A percentile compares a stretch with the other conserved stretches of the same genome.
Evolutionary conservation across 2,888 invertebrate species (phyloP).

Genomic region (Ormyrus thymus): DNA sequence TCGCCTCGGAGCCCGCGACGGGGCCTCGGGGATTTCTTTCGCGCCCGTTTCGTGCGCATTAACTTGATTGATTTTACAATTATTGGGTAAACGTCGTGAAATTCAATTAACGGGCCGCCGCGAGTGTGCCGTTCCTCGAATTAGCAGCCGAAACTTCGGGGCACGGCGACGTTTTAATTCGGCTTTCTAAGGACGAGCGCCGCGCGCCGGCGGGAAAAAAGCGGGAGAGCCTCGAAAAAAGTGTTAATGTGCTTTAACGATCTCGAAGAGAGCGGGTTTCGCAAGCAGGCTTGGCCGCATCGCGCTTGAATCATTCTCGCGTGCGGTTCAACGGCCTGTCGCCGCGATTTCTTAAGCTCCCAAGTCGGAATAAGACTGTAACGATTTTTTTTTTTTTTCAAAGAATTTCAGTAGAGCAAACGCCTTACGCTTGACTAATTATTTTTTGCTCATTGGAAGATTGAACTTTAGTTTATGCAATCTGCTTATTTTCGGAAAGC

Average conservation of each 20-base stretch:
- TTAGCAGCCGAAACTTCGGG: slow-evolving; percentile 12
- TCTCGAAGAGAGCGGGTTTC: slow-evolving; percentile 17
- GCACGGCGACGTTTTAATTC: slow-evolving; percentile 17
- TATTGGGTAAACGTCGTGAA: slow-evolving; percentile 16
- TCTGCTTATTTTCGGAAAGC: too few relatives aligned
- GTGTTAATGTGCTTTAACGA: slow-evolving; percentile 41
- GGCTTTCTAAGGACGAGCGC: slow-evolving; percentile 14
- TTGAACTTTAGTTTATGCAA: too few relatives aligned
- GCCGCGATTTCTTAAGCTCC: slow-evolving; percentile 22
- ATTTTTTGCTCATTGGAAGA: too few relatives aligned
- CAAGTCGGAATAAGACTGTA: too few relatives aligned
- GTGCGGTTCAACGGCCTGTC: slow-evolving; percentile 34
- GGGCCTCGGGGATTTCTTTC: slow-evolving; percentile 11
- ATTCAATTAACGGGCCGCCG: slow-evolving; percentile 6
- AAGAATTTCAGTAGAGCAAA: too few relatives aligned
- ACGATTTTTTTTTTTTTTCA: too few relatives aligned
- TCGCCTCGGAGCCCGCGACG: too few relatives aligned
- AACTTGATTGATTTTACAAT: slow-evolving; percentile 40
- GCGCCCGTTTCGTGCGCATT: background rate
- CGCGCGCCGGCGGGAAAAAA: background rate
- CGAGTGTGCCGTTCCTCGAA: slow-evolving; percentile 26
- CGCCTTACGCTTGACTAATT: too few relatives aligned
- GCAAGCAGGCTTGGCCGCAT: background rate
- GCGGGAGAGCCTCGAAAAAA: slow-evolving; percentile 22
- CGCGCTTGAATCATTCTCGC: slow-evolving; percentile 33